Evolutionary conservation across 1,140 invertebrate genomes (phyloP).

Genomic region (Drepana arcuata): DNA sequence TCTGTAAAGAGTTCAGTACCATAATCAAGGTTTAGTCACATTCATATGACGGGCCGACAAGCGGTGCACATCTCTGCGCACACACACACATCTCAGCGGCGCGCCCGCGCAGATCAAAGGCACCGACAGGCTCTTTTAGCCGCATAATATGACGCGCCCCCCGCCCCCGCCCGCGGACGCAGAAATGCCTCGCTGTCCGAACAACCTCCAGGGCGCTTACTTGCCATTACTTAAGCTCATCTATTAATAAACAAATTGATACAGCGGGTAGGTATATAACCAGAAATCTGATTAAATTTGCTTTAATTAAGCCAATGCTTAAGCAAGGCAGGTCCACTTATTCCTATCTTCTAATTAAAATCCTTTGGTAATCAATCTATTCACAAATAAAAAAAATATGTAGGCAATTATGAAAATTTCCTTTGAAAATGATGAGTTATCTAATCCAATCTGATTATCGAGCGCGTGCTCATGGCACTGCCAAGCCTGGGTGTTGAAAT

Average conservation of each 20-base stretch:
- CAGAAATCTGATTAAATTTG: too few relatives aligned
- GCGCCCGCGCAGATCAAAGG: slow-evolving; percentile 59
- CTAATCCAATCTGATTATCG: slow-evolving; percentile 10
- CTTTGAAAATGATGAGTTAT: too few relatives aligned
- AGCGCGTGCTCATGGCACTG: slow-evolving; percentile 7
- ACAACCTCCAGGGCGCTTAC: slow-evolving; percentile 52
- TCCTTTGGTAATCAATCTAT: too few relatives aligned
- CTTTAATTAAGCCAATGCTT: too few relatives aligned
- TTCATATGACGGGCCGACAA: slow-evolving; percentile 60
- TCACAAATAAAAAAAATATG: too few relatives aligned
- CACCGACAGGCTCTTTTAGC: slow-evolving; percentile 70
- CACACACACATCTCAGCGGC: slow-evolving; percentile 39
- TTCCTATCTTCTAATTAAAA: too few relatives aligned
- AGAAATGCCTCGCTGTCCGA: slow-evolving; percentile 32
- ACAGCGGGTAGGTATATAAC: slow-evolving; percentile 51
- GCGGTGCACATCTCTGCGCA: slow-evolving; percentile 43
- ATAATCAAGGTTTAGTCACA: slow-evolving; percentile 70
- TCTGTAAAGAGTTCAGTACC: slow-evolving; percentile 56
- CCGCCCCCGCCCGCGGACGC: slow-evolving; percentile 39
- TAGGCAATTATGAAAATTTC: too few relatives aligned
- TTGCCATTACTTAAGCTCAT: slow-evolving; percentile 65
- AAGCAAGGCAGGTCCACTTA: too few relatives aligned
- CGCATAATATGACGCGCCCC: slow-evolving; percentile 67
- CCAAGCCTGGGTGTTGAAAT: slow-evolving; percentile 11
- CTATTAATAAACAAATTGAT: slow-evolving; percentile 70